Evolutionary conservation across 2,797 vertebrate species (phyloP), one percentile per base, ranked within the genome.

Genomic region (Urocyon cinereoargenteus): DNA sequence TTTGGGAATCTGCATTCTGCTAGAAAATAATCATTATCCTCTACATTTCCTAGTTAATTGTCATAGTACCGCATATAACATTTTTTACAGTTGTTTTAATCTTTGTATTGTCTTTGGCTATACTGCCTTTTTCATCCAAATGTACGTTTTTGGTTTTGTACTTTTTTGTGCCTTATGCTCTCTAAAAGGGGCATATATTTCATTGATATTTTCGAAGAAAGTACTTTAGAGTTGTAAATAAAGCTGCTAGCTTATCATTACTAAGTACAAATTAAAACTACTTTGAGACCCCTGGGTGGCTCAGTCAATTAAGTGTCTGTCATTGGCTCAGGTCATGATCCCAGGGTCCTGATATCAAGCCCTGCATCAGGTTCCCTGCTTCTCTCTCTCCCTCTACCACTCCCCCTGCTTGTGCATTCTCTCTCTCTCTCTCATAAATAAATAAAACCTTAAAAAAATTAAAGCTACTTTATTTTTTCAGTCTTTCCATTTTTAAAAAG

Each of bases 401-500:
- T 36, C 3, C 36, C 36, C 36, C 36, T 36, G 36, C 36, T 36
- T 36, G 36, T 36, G 36, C 36, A 36, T 36, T 36, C 36, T 36
- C 36, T 36, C 36, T 36, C 36, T 36, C 36, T 36, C 36, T 36
- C 36, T 36, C 36, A 36, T 36, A 36, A 36, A 36, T 36, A 36
- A 36, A 36, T 36, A 36, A 36, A 36, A 36, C 36, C 36, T 36
- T 36, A 36, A 36, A 36, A 36, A 36, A 36, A 36, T 36, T 36
- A 36, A 36, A 36, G 4, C 36, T 36, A 36, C 36, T 36, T 36
- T 36, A 36, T 36, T 36, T 92, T 96, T 90, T 26, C 36, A 34
- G 28, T 87, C 24, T 90, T 83, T 83, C 8, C 36, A 86, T 79
- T 97, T 90, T 90, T 59, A 86, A 70, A 57, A 49, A 72, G 45